phyloP scores from a whole-genome alignment of 1,140 invertebrate species.

The Conopomorpha cramerella region DNA sequence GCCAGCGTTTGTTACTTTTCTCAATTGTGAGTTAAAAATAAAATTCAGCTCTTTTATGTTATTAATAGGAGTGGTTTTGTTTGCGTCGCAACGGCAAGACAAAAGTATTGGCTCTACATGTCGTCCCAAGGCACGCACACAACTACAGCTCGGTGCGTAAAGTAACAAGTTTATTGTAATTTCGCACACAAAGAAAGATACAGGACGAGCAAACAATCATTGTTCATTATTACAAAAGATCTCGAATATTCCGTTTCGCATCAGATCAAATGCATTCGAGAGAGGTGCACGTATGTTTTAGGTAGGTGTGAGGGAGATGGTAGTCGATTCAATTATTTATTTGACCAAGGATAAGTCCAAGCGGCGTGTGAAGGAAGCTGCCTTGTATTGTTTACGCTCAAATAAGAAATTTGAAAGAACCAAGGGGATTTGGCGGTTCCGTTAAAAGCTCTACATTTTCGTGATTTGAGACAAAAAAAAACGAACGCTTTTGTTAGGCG shows the following conservation, averaged over 20 bases:
- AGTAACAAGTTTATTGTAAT: conserved; percentile 58
- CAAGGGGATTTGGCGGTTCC: conserved; percentile 21
- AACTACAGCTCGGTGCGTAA: conserved; percentile 30
- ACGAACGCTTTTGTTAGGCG: too few relatives aligned
- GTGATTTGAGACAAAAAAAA: too few relatives aligned
- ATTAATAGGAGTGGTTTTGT: conserved; percentile 54
- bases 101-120: conserved; percentile 53
- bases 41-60: conserved; percentile 57
- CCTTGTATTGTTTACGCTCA: conserved; percentile 53
- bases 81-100: conserved; percentile 54
- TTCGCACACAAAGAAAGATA: conserved; percentile 56
- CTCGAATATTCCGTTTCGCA: conserved; percentile 55
- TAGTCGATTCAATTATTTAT: conserved; percentile 50
- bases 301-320: conserved; percentile 32
- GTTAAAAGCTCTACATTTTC: too few relatives aligned
- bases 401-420: conserved; percentile 48
- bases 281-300: conserved; percentile 34
- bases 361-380: conserved; percentile 54
- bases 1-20: conserved; percentile 50
- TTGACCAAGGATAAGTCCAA: conserved; percentile 55
- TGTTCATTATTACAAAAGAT: conserved; percentile 60
- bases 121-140: conserved; percentile 49
- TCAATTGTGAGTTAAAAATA: conserved; percentile 55
- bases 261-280: conserved; percentile 47
- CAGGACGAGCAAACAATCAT: conserved; percentile 57